These are phyloP conservation scores for Pristionchus fissidentatus DNA, from an alignment of 2,888 invertebrate species.

Conservation along the genomic window DNA sequence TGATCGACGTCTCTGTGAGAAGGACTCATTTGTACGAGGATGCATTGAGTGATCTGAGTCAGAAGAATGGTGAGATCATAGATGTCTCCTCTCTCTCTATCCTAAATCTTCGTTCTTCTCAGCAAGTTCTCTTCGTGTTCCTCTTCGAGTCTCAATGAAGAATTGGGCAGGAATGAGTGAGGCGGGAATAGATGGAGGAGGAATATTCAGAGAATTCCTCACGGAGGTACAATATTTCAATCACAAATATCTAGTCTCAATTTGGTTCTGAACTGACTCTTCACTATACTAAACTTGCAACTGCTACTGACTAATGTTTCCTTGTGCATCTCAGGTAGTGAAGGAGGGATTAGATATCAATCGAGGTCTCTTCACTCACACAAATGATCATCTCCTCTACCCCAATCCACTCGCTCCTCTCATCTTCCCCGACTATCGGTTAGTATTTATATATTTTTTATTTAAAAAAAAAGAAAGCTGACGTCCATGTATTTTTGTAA, in stretches of 20 bases:
- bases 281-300: background rate
- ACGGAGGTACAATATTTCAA: conserved; percentile 86
- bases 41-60: conserved; percentile 92
- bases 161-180: conserved; percentile 93
- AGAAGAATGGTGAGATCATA: conserved; percentile 84
- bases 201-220: conserved; percentile 92
- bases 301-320: background rate
- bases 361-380: conserved; percentile 55
- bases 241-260: background rate
- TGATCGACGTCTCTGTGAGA: conserved; percentile 72
- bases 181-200: conserved; percentile 97
- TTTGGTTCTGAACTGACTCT: background rate
- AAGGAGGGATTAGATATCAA: conserved; percentile 94
- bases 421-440: conserved; percentile 76
- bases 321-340: conserved; percentile 10
- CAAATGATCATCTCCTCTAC: conserved; percentile 82
- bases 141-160: conserved; percentile 82
- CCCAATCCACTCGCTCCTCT: conserved; percentile 91
- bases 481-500: background rate
- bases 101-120: conserved; percentile 50
- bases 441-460: background rate
- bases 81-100: background rate
- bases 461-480: background rate
- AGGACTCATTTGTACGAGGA: conserved; percentile 97
- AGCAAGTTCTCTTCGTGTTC: conserved; percentile 89